Evolutionary conservation across 2,888 invertebrate genomes (phyloP).

Genomic region (Microplitis manilae): DNA sequence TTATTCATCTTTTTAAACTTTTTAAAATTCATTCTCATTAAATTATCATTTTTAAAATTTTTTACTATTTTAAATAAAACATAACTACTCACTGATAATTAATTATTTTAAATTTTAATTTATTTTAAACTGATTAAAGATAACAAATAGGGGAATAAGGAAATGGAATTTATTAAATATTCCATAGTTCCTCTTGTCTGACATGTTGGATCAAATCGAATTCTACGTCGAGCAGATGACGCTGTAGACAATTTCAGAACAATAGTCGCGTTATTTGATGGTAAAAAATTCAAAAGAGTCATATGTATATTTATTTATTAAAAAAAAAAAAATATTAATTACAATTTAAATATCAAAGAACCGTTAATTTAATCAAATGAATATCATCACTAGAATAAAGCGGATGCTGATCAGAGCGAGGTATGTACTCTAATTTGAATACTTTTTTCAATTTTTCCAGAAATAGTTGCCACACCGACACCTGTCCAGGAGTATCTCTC

Average conservation of each 20-base stretch:
- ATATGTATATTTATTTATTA: neutral
- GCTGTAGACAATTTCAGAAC: neutral
- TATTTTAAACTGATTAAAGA: too few species aligned
- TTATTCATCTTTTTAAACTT: neutral
- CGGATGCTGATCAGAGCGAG: constrained; percentile 76
- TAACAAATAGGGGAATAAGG: too few species aligned
- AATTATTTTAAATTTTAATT: too few species aligned
- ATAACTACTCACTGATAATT: too few species aligned
- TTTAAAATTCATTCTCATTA: neutral
- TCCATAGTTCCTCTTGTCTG: neutral
- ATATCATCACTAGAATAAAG: constrained; percentile 79
- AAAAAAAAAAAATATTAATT: too few species aligned
- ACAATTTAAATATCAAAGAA: neutral
- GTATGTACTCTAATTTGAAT: constrained; percentile 73
- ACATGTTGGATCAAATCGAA: neutral
- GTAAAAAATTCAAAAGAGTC: neutral
- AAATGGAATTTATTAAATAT: too few species aligned
- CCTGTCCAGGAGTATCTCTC: constrained; percentile 77
- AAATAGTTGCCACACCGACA: constrained; percentile 73
- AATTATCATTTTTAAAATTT: neutral
- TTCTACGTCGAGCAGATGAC: neutral
- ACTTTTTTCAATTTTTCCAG: constrained; percentile 61
- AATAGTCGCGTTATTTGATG: neutral
- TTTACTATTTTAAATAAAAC: too few species aligned
- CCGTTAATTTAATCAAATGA: constrained; percentile 72